A percentile compares a stretch with the other conserved stretches of the same genome.
Conservation (phyloP, 2,888 invertebrate genomes). For the Branchellion lobata region DNA sequence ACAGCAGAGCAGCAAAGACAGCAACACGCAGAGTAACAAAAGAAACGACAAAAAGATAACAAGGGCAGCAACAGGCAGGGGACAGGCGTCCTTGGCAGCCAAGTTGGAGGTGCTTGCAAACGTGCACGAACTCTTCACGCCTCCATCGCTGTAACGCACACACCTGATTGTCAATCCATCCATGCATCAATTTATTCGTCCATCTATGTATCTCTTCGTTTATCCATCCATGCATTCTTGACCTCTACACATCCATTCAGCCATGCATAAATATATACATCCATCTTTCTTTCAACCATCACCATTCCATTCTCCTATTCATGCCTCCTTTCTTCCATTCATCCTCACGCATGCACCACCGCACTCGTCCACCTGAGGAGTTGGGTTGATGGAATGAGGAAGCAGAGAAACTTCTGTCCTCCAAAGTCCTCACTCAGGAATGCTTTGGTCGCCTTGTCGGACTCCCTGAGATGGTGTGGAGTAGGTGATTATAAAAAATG, state of each 20-base stretch:
- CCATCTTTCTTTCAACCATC: too few species aligned
- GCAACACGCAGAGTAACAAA: background rate
- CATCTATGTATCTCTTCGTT: too few species aligned
- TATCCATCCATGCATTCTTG: too few species aligned
- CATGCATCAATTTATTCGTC: background rate
- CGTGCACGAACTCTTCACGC: slow-evolving; percentile 68
- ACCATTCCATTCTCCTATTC: too few species aligned
- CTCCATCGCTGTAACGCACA: slow-evolving; percentile 62
- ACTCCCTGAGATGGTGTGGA: slow-evolving; percentile 42
- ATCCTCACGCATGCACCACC: too few species aligned
- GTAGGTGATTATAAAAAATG: background rate
- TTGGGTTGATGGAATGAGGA: slow-evolving; percentile 70
- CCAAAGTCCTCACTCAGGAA: slow-evolving; percentile 83
- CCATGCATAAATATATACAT: too few species aligned
- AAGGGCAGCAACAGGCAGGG: slow-evolving; percentile 68
- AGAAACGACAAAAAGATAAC: background rate
- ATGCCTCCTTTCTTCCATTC: too few species aligned
- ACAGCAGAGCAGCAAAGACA: background rate
- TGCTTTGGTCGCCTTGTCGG: slow-evolving; percentile 71
- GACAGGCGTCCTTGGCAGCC: slow-evolving; percentile 80
- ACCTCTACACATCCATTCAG: too few species aligned
- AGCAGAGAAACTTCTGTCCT: slow-evolving; percentile 81
- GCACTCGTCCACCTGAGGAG: too few species aligned
- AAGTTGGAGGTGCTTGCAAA: slow-evolving; percentile 75
- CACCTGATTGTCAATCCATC: slow-evolving; percentile 54